phyloP scores from a whole-genome alignment of 2,113 vertebrate genomes.

The Channa argus region DNA sequence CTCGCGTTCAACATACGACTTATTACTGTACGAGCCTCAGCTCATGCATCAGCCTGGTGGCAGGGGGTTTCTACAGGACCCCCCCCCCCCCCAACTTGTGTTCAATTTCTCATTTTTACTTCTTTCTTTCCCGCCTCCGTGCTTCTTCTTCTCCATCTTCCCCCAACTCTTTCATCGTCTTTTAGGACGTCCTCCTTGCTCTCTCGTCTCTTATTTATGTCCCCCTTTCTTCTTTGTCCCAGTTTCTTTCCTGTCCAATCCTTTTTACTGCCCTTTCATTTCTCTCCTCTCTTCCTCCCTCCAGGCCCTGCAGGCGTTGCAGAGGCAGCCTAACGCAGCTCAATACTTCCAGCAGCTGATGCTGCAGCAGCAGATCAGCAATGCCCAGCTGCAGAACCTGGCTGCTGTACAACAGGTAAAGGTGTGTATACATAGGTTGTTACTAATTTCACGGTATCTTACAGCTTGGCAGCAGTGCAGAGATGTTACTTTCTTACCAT shows the following conservation, averaged over 20 bases:
- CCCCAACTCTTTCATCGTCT: fast-evolving
- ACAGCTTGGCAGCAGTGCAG: no score
- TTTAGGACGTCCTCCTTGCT: background rate
- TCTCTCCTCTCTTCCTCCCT: background rate
- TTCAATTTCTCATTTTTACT: background rate
- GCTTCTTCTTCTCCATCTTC: background rate
- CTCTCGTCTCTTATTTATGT: background rate
- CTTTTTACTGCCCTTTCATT: background rate
- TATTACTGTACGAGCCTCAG: conserved; percentile 35
- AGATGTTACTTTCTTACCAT: no score
- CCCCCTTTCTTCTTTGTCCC: background rate
- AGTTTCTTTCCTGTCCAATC: background rate
- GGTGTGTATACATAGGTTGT: conserved; percentile 15
- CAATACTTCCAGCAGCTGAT: conserved; percentile 99
- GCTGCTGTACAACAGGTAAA: conserved; percentile 96
- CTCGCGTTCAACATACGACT: conserved; percentile 48
- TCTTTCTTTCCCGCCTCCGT: no score
- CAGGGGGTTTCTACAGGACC: background rate
- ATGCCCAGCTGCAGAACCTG: conserved; percentile 94
- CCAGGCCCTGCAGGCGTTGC: conserved; percentile 94
- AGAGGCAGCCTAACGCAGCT: conserved; percentile 95
- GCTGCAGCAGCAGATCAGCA: conserved; percentile 97
- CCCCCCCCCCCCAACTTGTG: no score
- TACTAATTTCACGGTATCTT: no score
- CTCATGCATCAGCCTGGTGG: conserved; percentile 61